Conservation (phyloP, 2,797 vertebrate species). For the Sphenodon punctatus region DNA sequence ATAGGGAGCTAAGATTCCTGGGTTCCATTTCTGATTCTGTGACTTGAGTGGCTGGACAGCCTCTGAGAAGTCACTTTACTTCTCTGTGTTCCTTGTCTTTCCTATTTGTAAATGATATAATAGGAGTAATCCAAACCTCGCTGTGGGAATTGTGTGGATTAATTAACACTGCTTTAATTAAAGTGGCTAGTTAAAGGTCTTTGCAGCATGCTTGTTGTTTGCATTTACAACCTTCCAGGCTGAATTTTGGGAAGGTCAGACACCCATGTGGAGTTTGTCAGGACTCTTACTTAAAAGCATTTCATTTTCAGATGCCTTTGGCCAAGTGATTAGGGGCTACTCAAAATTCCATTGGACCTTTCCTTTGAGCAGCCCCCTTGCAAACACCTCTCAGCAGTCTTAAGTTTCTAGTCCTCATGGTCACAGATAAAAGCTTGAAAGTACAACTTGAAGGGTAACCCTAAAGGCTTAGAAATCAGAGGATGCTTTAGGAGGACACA, state of each 20-base stretch:
- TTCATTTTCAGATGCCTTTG: neutral
- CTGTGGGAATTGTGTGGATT: fast-evolving
- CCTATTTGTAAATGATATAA: too few relatives aligned
- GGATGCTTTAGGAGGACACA: too few relatives aligned
- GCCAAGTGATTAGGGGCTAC: slow-evolving; percentile 8
- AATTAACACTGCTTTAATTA: neutral
- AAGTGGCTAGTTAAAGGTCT: neutral
- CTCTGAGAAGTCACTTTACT: neutral
- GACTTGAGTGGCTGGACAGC: neutral
- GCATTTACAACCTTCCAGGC: neutral
- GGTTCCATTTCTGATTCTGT: neutral
- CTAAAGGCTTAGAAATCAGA: too few relatives aligned
- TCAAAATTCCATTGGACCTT: neutral
- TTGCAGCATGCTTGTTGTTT: neutral
- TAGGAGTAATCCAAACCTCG: neutral
- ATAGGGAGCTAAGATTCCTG: neutral
- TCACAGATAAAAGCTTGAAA: too few relatives aligned
- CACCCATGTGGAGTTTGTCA: neutral
- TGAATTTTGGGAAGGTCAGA: neutral
- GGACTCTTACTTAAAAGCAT: slow-evolving; percentile 2
- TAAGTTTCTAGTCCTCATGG: too few relatives aligned
- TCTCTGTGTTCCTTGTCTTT: too few relatives aligned
- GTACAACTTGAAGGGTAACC: too few relatives aligned
- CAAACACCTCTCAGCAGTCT: too few relatives aligned
- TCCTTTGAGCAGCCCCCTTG: neutral